Base-by-base conservation (phyloP, 1,140 invertebrate genomes). In the Camponotus vicinus region DNA sequence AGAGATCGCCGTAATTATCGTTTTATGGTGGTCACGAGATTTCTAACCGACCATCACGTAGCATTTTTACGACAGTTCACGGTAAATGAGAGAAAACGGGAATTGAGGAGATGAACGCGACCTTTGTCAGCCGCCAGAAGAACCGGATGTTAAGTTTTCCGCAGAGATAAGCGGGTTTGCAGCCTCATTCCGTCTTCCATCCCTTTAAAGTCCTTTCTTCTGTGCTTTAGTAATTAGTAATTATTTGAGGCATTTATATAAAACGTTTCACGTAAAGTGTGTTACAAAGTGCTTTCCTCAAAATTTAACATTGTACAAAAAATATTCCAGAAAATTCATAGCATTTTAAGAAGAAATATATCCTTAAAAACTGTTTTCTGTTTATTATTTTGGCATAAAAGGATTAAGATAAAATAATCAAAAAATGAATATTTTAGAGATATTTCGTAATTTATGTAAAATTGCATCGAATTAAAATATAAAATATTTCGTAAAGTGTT, bases 81-180 rank as follows among this genome's bases (percentile, higher is more conserved):
- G 49, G 76, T 59, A 69, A 82, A 69, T 18, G 49, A 42, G 76
- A 85, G 84, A 85, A 69, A 80, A 67, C 37, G 75, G n/a, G 27
- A 67, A 67, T 79, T 63, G n/a, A 15, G 27, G 59, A 34, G 52
- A 45, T 37, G 40, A 42, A 69, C 49, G 34, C 40, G 79, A 75
- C 55, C 79, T 83, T 83, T 75, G 79, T 83, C 79, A 73, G 3
- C 55, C n/a, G 55, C 13, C 40, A 40, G 27, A 45, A 37, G 79
- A 37, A 63, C 52, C 77, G 77, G 77, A 70, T 52, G 78, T 82
- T 70, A 77, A 80, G 71, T 86, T 86, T 86, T 86, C 55, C 66
- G 78, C 34, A n/a, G 42, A 86, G 64, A 82, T 82, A 69, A 86
- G 55, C 21, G 59, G 40, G 49, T 84, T 84, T 42, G 42, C 42